These are phyloP conservation scores for Phallusia fumigata DNA, from an alignment of 23 tunicate species.

Conservation along the genomic window DNA sequence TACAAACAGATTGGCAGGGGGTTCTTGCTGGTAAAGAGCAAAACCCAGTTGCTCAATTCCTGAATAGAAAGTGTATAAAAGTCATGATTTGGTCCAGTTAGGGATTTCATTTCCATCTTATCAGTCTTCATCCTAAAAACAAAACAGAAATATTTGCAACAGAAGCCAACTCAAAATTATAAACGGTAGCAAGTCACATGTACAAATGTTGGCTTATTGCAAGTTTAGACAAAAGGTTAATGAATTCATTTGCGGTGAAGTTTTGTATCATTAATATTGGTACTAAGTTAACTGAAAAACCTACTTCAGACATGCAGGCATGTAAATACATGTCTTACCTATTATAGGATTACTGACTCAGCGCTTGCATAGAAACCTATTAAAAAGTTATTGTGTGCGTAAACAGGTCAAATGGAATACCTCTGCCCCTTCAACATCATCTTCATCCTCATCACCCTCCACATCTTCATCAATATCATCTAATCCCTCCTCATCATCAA, in stretches of 20 bases:
- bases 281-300: no score
- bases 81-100: constrained; percentile 1
- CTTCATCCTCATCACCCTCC: constrained; percentile 41
- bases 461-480: constrained; percentile 31
- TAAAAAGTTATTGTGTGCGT: no score
- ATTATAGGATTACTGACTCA: no score
- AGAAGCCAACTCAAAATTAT: no score
- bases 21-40: not conserved
- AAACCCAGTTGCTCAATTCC: not conserved
- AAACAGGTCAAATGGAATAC: not conserved
- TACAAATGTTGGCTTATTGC: no score
- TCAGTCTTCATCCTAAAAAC: not conserved
- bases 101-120: not conserved
- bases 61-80: constrained; percentile 4
- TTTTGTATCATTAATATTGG: no score
- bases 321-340: no score
- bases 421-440: constrained; percentile 17
- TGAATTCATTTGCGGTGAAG: no score
- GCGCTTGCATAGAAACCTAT: no score
- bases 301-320: no score
- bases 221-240: no score
- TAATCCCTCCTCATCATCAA: constrained; percentile 63
- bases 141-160: not conserved
- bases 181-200: no score
- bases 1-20: constrained; percentile 1